These are phyloP conservation scores for Pteropus alecto DNA, from an alignment of 2,113 vertebrate genomes.

Conservation along the genomic window DNA sequence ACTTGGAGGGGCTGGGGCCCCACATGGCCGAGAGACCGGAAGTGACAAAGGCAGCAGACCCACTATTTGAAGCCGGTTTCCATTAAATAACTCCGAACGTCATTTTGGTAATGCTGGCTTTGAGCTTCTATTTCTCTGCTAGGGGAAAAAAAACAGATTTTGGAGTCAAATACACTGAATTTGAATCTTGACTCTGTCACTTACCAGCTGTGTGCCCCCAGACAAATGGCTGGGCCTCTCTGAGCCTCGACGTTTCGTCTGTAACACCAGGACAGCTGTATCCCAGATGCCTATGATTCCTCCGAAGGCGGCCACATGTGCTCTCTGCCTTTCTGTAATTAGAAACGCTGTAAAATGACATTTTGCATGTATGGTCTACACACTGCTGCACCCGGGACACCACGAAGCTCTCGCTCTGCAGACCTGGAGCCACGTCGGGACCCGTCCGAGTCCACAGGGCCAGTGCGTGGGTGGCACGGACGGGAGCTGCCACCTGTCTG, in stretches of 20 bases:
- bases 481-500: not conserved
- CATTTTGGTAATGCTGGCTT: not conserved
- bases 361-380: not conserved
- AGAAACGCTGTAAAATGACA: not conserved
- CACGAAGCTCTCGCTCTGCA: accelerated
- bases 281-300: not conserved
- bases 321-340: not conserved
- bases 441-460: not conserved
- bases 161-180: not conserved
- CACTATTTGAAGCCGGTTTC: not conserved
- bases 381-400: accelerated
- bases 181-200: not conserved
- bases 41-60: not conserved
- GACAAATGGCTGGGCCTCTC: not conserved
- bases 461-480: not conserved
- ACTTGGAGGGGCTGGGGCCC: not conserved
- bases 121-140: no score
- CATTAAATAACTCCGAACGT: not conserved
- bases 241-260: not conserved
- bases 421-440: not conserved
- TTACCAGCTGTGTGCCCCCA: not conserved
- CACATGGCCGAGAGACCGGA: not conserved
- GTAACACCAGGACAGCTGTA: no score
- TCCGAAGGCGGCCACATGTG: not conserved
- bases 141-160: not conserved